phyloP scores from a whole-genome alignment of 2,113 vertebrate genomes.

The Hippoglossus stenolepis region DNA sequence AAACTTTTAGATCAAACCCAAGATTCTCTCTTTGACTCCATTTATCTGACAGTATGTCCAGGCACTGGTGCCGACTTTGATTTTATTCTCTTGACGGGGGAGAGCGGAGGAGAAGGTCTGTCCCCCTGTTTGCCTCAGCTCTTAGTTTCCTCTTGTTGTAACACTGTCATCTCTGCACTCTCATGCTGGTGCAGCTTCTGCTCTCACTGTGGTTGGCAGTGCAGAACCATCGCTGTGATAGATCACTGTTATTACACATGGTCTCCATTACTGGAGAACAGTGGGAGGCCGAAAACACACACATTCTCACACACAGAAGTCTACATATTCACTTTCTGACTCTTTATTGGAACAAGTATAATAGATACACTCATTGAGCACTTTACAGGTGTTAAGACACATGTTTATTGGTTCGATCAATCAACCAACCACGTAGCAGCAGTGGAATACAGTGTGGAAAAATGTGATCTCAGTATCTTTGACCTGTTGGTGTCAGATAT shows the following conservation, averaged over 20 bases:
- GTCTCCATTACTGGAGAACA: conserved; percentile 71
- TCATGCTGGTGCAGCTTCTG: conserved; percentile 68
- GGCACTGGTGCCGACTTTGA: not conserved
- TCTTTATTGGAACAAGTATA: not conserved
- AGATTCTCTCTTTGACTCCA: not conserved
- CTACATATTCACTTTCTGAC: not conserved
- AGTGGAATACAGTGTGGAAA: too few relatives aligned
- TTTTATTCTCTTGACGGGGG: not conserved
- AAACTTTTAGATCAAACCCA: not conserved
- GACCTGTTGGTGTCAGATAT: too few relatives aligned
- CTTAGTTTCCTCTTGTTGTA: conserved; percentile 39
- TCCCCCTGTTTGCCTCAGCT: conserved; percentile 19
- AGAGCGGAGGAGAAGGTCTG: not conserved
- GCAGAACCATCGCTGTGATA: conserved; percentile 58
- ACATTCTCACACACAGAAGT: conserved; percentile 1
- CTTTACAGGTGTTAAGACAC: too few relatives aligned
- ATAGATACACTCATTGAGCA: too few relatives aligned
- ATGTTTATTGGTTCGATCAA: too few relatives aligned
- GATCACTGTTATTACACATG: conserved; percentile 78
- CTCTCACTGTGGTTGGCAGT: conserved; percentile 60
- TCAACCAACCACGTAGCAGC: too few relatives aligned
- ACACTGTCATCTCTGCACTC: conserved; percentile 47
- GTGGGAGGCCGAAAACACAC: conserved; percentile 27
- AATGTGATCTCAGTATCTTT: too few relatives aligned
- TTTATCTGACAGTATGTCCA: not conserved